phyloP scores from a whole-genome alignment of 2,888 invertebrate genomes.

The Ariolimax columbianus region DNA sequence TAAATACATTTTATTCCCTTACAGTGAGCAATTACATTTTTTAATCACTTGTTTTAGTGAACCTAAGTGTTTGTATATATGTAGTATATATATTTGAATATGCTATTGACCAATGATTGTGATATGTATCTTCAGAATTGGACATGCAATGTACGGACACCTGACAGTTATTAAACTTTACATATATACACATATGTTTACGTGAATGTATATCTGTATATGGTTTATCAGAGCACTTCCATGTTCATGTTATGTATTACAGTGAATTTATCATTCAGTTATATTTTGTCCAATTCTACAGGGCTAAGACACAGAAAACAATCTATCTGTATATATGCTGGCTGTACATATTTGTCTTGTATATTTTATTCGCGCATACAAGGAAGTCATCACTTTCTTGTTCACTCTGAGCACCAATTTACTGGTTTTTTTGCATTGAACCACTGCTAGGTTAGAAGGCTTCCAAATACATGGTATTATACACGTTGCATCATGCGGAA shows the following conservation, averaged over 20 bases:
- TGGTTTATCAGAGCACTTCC: not conserved
- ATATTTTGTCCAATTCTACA: not conserved
- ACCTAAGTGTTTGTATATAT: not conserved
- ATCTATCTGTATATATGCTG: too few relatives aligned
- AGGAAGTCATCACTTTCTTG: too few relatives aligned
- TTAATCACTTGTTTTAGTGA: not conserved
- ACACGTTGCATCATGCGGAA: too few relatives aligned
- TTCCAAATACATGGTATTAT: too few relatives aligned
- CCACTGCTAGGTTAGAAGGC: too few relatives aligned
- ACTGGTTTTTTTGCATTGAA: too few relatives aligned
- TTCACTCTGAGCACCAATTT: too few relatives aligned
- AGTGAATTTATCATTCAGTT: not conserved
- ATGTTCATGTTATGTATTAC: not conserved
- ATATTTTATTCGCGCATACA: too few relatives aligned
- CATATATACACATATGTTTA: not conserved
- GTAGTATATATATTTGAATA: slow-evolving; percentile 3
- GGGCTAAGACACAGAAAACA: not conserved
- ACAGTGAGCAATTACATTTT: not conserved
- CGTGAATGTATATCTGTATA: not conserved
- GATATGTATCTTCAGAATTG: not conserved
- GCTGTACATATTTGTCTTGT: too few relatives aligned
- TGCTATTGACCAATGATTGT: slow-evolving; percentile 9
- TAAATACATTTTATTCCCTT: not conserved
- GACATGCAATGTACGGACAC: not conserved
- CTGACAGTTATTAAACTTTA: not conserved